Base-by-base conservation (phyloP, 2,113 vertebrate species). In the Brachionichthys hirsutus region DNA sequence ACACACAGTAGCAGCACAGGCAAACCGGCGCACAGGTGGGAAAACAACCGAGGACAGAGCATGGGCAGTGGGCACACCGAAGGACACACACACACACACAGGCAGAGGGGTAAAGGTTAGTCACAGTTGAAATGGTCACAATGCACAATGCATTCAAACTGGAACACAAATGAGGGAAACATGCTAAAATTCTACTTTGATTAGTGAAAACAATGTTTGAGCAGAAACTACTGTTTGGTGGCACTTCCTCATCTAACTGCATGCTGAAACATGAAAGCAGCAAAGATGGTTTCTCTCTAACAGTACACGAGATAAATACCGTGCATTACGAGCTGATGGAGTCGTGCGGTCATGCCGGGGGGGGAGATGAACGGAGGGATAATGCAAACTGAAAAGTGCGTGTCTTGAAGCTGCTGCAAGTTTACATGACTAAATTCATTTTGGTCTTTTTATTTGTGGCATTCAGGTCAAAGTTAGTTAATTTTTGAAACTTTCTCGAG, bases 1-100 rank as follows among this genome's bases (percentile, higher is more conserved):
- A 92, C 93, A 88, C 67, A 77, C 69, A 84, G 78, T 72, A 82
- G 94, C 90, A 93, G 92, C 91, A 94, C 92, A 81, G 86, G 67
- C 47, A 86, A 87, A 85, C 68, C 70, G 62, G 77, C 22, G 48
- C 44, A 78, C 43, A 52, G 80, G 77, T 45, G 66, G 79, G 24
- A 80, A 73, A 80, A 75, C 69, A 73, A 78, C 61, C 58, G 15
- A 75, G 49, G 73, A 77, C 12, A 30, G 59, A 66, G 74, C 50
- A 81, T 55, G 80, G 63, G 57, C 53, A 46, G 73, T n/a, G 20
- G 66, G 63, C 52, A 70, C 58, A 56, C 1, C 7, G 54, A 51
- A 17, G 22, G 17, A 76, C 66, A 65, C 36, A 70, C 12, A 58
- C 11, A 62, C 38, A 51, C 36, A 57, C 46, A 72, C 45, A 78